A percentile compares a stretch with the other conserved stretches of the same genome.
Evolutionary conservation across 2,888 invertebrate species (phyloP).

Genomic region (Pheosia gnoma): DNA sequence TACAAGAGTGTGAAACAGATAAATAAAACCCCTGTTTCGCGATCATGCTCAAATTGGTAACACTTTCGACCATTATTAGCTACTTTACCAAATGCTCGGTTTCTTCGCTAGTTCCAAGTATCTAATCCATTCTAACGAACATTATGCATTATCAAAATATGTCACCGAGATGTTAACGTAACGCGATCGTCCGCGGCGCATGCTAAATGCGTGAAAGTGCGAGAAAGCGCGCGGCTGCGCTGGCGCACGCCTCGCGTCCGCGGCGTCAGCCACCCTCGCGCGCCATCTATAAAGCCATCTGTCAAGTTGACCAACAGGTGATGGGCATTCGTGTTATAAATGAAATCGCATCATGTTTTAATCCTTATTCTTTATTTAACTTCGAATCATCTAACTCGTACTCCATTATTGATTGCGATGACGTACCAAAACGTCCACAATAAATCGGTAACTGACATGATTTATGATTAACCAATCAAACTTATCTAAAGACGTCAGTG

Average conservation of each 20-base stretch:
- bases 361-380: neutral
- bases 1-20: neutral
- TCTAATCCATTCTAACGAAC: neutral
- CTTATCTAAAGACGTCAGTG: neutral
- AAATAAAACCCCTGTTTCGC: neutral
- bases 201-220: slow-evolving; percentile 70
- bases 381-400: no score
- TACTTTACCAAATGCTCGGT: neutral
- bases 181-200: slow-evolving; percentile 46
- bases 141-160: slow-evolving; percentile 12
- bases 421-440: neutral
- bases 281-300: neutral
- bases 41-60: neutral
- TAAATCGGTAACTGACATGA: neutral
- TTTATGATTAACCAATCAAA: neutral
- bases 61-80: slow-evolving; percentile 1
- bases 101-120: neutral
- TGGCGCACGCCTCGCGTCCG: slow-evolving; percentile 22
- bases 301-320: neutral
- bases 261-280: slow-evolving; percentile 22
- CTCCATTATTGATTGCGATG: neutral
- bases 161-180: slow-evolving; percentile 29
- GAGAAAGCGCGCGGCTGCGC: slow-evolving; percentile 60
- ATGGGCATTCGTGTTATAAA: neutral
- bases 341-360: no score